Evolutionary conservation across 2,113 vertebrate species (phyloP), one percentile per base, ranked within the genome.

Genomic region (Quiscalus mexicanus): DNA sequence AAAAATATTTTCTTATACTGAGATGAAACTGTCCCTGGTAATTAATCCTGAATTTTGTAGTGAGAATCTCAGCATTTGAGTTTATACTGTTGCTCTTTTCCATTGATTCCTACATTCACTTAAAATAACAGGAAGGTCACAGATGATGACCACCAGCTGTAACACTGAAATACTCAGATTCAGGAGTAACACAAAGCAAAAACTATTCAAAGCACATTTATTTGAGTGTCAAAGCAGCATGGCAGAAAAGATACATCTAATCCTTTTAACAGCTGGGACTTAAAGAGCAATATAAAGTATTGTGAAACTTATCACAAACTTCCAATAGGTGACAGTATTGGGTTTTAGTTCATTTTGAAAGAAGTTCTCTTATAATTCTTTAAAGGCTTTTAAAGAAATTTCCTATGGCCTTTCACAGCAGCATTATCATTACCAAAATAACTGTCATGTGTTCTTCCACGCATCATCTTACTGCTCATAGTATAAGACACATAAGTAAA

Each of bases 261-360:
- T 33, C 23, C 58, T 41, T 82, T 75, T 11, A 80, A 35, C 24
- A 45, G 28, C 45, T 67, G 39, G 4, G 16, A 10, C 9, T 37
- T 70, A 70, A 53, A 74, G 25, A 78, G 44, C 21, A 74, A 6
- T 27, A 52, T n/a, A 31, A 71, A 62, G 5, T 12, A 62, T 3
- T 31, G 22, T 67, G 56, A 81, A 92, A 87, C 30, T 59, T 67
- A 42, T 16, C 5, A 3, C 52, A 71, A 85, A 39, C 75, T 85
- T 91, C 87, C 87, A 82, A 84, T 18, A 94, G 83, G 76, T 77
- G 85, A 92, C 82, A 67, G 64, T 21, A 78, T 65, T 86, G 90
- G 11, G 53, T 76, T 91, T 94, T 52, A 62, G 45, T 47, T 84
- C 5, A 35, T 73, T 79, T 53, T 31, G 37, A 67, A 84, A 31